phyloP scores from a whole-genome alignment of 2,113 vertebrate species.

The Cinclus cinclus region DNA sequence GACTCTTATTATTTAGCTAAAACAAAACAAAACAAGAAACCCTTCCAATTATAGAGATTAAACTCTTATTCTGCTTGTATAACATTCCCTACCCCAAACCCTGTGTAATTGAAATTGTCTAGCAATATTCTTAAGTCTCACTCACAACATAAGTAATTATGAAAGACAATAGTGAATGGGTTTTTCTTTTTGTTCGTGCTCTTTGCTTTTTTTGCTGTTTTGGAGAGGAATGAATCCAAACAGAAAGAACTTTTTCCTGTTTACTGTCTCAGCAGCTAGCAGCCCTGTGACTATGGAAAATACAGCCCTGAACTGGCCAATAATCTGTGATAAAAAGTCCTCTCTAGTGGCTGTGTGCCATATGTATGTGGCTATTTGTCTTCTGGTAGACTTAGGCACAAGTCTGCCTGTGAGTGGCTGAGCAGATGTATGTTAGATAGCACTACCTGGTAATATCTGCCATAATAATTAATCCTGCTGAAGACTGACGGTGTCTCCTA shows the following conservation, averaged over 20 bases:
- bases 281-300: neutral
- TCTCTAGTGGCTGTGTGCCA: neutral
- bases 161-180: neutral
- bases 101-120: neutral
- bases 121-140: neutral
- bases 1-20: neutral
- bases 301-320: neutral
- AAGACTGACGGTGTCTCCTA: neutral
- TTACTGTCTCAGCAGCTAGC: neutral
- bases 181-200: neutral
- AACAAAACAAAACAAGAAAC: neutral
- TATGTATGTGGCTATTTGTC: neutral
- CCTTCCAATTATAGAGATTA: neutral
- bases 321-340: neutral
- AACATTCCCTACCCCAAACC: neutral
- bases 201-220: neutral
- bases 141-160: neutral
- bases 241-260: neutral
- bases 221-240: neutral
- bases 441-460: constrained; percentile 19
- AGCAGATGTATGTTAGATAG: neutral
- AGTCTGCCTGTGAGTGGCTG: neutral
- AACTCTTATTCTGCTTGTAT: neutral
- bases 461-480: neutral
- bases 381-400: neutral